phyloP scores from a whole-genome alignment of 2,888 invertebrate species.

The Gnatocerus cornutus region DNA sequence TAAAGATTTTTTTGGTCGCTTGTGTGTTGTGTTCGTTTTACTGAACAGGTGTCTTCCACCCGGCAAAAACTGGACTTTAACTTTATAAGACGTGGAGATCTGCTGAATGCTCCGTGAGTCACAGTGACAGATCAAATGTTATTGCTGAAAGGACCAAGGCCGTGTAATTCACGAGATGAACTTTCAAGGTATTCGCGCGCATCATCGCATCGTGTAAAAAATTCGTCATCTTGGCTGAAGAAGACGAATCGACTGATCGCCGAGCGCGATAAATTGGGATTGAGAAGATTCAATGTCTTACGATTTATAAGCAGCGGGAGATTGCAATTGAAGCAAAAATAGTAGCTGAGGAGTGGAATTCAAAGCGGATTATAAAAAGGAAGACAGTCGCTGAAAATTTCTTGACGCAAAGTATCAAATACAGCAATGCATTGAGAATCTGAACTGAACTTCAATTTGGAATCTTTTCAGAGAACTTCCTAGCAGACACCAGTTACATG shows the following conservation, averaged over 20 bases:
- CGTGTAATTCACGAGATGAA: slow-evolving; percentile 49
- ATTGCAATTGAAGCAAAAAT: no score
- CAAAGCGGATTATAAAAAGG: no score
- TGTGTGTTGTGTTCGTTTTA: slow-evolving; percentile 5
- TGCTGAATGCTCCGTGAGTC: slow-evolving; percentile 45
- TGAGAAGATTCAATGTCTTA: no score
- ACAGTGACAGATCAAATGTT: slow-evolving; percentile 49
- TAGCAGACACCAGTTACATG: no score
- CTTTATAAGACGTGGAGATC: slow-evolving; percentile 30
- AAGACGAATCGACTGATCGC: slow-evolving; percentile 6
- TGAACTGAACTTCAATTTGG: no score
- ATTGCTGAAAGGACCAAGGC: slow-evolving; percentile 50
- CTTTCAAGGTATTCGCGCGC: slow-evolving; percentile 47
- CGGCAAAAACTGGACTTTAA: slow-evolving; percentile 45
- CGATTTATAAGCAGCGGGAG: no score
- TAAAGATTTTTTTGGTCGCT: slow-evolving; percentile 15
- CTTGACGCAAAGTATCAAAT: no score
- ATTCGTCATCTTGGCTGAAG: slow-evolving; percentile 10
- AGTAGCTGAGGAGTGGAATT: no score
- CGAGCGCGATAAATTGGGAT: neutral
- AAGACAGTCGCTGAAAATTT: no score
- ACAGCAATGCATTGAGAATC: no score
- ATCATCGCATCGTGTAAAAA: slow-evolving; percentile 29
- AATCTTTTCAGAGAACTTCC: no score
- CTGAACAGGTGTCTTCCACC: slow-evolving; percentile 45